phyloP scores from a whole-genome alignment of 1,140 invertebrate species.

The Drosophila pruinosa region DNA sequence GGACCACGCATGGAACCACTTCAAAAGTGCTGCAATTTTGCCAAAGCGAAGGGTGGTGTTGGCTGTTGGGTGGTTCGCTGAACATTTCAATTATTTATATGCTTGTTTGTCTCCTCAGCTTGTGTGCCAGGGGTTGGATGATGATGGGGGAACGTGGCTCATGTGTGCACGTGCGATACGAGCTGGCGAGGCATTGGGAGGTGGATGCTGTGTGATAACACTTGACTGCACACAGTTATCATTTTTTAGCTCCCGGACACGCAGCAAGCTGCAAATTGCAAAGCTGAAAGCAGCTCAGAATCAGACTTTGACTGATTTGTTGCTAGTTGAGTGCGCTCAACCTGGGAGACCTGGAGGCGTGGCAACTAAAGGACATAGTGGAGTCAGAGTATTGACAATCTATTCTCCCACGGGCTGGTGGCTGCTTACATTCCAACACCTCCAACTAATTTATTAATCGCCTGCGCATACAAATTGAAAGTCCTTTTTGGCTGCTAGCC shows the following conservation, averaged over 20 bases:
- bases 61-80: slow-evolving; percentile 12
- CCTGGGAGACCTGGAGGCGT: not conserved
- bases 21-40: slow-evolving; percentile 69
- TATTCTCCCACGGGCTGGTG: slow-evolving; percentile 27
- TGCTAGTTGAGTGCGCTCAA: slow-evolving; percentile 58
- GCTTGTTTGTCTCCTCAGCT: slow-evolving; percentile 61
- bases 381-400: slow-evolving; percentile 8
- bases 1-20: slow-evolving; percentile 20
- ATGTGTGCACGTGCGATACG: slow-evolving; percentile 68
- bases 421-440: slow-evolving; percentile 39
- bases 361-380: not conserved
- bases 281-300: slow-evolving; percentile 17
- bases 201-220: slow-evolving; percentile 41
- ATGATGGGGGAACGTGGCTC: too few relatives aligned
- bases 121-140: not conserved
- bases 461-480: slow-evolving; percentile 54
- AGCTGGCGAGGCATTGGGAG: not conserved
- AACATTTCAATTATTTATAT: slow-evolving; percentile 81
- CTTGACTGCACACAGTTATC: slow-evolving; percentile 72
- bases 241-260: slow-evolving; percentile 49
- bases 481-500: slow-evolving; percentile 32
- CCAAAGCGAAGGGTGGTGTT: slow-evolving; percentile 39
- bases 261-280: slow-evolving; percentile 42
- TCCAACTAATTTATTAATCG: slow-evolving; percentile 70
- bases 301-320: slow-evolving; percentile 68